Percentiles rank a stretch among this genome's conserved stretches.
These are phyloP conservation scores for Acrobasis consociella DNA, from an alignment of 2,888 invertebrate species.

Conservation along the genomic window DNA sequence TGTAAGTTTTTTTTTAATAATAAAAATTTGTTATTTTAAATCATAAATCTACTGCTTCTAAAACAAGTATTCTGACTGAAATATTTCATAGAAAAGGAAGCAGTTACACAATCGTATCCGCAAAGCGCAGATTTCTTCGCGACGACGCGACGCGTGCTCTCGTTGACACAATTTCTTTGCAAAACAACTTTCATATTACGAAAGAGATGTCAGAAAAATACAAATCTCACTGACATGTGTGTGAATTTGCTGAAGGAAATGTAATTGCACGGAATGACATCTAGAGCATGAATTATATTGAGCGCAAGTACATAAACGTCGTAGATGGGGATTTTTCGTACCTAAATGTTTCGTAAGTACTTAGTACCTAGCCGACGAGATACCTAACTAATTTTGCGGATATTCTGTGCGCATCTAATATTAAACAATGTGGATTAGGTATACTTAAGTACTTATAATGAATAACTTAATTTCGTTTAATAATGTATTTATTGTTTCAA, in stretches of 20 bases:
- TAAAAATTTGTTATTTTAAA: too few relatives aligned
- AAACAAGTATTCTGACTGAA: too few relatives aligned
- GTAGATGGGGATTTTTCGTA: background rate
- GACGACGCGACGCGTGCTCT: slow-evolving; percentile 33
- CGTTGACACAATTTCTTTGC: slow-evolving; percentile 59
- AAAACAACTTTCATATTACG: slow-evolving; percentile 49
- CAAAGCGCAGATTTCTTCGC: slow-evolving; percentile 14
- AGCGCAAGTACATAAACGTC: background rate
- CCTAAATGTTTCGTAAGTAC: background rate
- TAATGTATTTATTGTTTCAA: too few relatives aligned
- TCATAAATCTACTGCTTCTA: too few relatives aligned
- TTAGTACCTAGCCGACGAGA: background rate
- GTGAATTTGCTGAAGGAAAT: slow-evolving; percentile 25
- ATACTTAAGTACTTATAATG: too few relatives aligned
- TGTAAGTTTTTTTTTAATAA: too few relatives aligned
- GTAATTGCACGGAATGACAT: slow-evolving; percentile 14
- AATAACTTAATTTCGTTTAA: too few relatives aligned
- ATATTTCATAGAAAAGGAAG: background rate
- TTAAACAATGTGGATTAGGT: too few relatives aligned
- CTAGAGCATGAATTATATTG: slow-evolving; percentile 1
- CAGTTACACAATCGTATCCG: slow-evolving; percentile 9
- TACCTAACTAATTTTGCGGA: too few relatives aligned
- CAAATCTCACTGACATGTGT: slow-evolving; percentile 37
- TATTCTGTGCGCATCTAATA: too few relatives aligned
- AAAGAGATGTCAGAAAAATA: slow-evolving; percentile 41